Percentiles rank a stretch among this genome's conserved stretches.
phyloP scores from a whole-genome alignment of 64 coral and sea anemone species.

The Dendrophyllia cribrosa region DNA sequence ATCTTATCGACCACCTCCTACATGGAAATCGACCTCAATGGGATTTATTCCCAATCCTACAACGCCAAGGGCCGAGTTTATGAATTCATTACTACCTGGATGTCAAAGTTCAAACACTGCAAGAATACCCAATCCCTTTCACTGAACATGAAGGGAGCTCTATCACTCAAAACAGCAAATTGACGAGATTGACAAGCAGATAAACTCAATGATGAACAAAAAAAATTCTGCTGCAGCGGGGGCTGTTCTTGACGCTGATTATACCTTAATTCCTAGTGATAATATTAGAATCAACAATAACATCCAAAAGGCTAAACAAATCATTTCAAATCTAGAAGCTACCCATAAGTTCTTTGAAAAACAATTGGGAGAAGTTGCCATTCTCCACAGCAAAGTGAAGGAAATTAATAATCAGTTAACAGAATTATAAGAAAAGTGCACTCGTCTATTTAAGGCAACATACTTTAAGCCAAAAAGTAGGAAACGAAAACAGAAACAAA shows the following conservation, averaged over 20 bases:
- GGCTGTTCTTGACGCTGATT: conserved; percentile 64
- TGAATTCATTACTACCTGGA: conserved; percentile 74
- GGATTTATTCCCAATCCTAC: conserved; percentile 65
- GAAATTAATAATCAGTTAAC: not conserved
- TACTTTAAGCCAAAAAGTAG: not conserved
- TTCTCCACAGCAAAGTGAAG: not conserved
- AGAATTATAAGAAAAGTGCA: not conserved
- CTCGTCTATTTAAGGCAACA: not conserved
- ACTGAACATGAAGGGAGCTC: conserved; percentile 10
- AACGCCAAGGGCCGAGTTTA: conserved; percentile 49
- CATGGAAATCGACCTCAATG: conserved; percentile 53
- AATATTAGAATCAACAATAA: conserved; percentile 68
- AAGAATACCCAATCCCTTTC: conserved; percentile 70
- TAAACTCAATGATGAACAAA: conserved; percentile 56
- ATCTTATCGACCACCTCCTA: conserved; percentile 45
- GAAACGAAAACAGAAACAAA: not conserved
- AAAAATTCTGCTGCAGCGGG: conserved; percentile 58
- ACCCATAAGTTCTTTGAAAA: too few species aligned
- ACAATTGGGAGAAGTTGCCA: not conserved
- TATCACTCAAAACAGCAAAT: conserved; percentile 20
- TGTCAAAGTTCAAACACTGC: conserved; percentile 63
- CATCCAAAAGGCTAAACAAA: not conserved
- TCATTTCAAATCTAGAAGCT: not conserved
- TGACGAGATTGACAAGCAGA: conserved; percentile 52
- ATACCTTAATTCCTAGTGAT: conserved; percentile 65